Conservation (phyloP, 2,888 invertebrate genomes). For the Xylota segnis region DNA sequence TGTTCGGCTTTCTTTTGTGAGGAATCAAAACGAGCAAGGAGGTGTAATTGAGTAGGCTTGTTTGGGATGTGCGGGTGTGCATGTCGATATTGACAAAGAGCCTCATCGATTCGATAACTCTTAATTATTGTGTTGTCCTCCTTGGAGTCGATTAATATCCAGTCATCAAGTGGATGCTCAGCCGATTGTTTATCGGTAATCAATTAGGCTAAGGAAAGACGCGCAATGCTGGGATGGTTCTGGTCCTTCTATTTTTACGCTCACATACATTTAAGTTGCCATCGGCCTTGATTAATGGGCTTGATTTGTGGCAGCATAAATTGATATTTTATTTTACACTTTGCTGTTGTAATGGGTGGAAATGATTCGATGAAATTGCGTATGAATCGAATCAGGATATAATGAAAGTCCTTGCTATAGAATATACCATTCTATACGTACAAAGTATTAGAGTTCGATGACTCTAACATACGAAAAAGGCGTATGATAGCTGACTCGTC, state of each 20-base stretch:
- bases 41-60: slow-evolving; percentile 39
- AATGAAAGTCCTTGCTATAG: neutral
- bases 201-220: slow-evolving; percentile 39
- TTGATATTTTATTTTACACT: slow-evolving; percentile 40
- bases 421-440: too few species aligned
- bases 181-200: slow-evolving; percentile 49
- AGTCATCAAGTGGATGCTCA: slow-evolving; percentile 44
- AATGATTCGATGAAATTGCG: slow-evolving; percentile 11
- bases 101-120: slow-evolving; percentile 42
- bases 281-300: slow-evolving; percentile 14
- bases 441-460: too few species aligned
- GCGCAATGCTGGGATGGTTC: neutral
- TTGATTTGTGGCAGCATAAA: slow-evolving; percentile 18
- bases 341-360: slow-evolving; percentile 6
- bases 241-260: neutral
- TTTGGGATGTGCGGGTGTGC: neutral
- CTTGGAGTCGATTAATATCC: slow-evolving; percentile 51
- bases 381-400: slow-evolving; percentile 15
- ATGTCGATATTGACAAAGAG: slow-evolving; percentile 10
- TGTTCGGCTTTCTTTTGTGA: neutral
- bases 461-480: too few species aligned
- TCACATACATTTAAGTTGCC: neutral
- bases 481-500: too few species aligned
- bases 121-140: slow-evolving; percentile 56
- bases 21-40: slow-evolving; percentile 1